A percentile compares a stretch with the other conserved stretches of the same genome.
Conservation (phyloP, 2,113 vertebrate genomes). For the Lasiurus cinereus region DNA sequence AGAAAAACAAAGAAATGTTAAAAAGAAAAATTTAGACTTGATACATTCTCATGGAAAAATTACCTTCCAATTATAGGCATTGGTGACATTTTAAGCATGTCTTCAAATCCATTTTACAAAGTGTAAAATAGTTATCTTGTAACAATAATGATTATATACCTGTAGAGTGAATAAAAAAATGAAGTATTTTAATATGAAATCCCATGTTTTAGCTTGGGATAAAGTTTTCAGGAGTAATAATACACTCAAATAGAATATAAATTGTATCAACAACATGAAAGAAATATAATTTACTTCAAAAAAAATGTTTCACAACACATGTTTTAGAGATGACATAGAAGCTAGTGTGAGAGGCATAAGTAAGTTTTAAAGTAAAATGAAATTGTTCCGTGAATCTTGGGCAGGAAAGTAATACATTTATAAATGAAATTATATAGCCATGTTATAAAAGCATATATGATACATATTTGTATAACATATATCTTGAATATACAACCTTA, state of each 20-base stretch:
- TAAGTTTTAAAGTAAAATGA: neutral
- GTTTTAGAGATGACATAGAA: neutral
- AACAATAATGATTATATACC: neutral
- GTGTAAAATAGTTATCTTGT: neutral
- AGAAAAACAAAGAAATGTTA: neutral
- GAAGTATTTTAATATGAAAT: neutral
- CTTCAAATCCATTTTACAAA: constrained; percentile 7
- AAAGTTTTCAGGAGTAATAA: constrained; percentile 3
- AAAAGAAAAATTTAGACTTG: constrained; percentile 9
- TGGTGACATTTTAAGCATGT: neutral
- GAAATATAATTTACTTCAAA: neutral
- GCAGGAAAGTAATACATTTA: neutral
- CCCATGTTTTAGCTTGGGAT: neutral
- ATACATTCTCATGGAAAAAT: neutral
- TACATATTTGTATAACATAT: neutral
- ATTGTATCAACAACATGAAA: neutral
- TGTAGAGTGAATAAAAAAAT: neutral
- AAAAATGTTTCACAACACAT: neutral
- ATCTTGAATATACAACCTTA: neutral
- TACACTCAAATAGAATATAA: neutral
- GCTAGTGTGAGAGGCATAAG: neutral
- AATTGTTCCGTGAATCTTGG: neutral
- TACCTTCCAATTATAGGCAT: neutral
- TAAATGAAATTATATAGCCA: neutral
- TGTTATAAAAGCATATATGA: neutral